Percentiles rank a stretch among this genome's conserved stretches.
Evolutionary conservation across 30 jellyfish, hydroid and myxozoan species (phyloP).

Genomic region (Aurelia sp.): DNA sequence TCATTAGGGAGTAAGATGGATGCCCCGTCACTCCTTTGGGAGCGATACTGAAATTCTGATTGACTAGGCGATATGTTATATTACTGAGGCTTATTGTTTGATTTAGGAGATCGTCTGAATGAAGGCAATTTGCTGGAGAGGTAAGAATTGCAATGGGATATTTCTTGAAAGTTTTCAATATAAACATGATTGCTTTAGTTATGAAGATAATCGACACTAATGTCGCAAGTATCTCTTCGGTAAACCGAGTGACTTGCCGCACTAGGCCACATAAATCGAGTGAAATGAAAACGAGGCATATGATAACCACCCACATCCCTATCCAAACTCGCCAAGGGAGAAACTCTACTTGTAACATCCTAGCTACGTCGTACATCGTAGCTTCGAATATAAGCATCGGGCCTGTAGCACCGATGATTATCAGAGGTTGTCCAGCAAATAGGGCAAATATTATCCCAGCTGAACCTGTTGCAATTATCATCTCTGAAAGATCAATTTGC

Average conservation of each 20-base stretch:
- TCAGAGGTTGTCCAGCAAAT: conserved; percentile 91
- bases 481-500: conserved; percentile 80
- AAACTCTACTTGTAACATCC: conserved; percentile 70
- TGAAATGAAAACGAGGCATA: conserved; percentile 68
- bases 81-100: background rate
- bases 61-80: conserved; percentile 12
- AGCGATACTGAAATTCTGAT: background rate
- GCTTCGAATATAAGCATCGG: conserved; percentile 87
- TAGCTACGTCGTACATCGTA: conserved; percentile 65
- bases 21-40: background rate
- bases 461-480: conserved; percentile 77
- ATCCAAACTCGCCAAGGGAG: conserved; percentile 93
- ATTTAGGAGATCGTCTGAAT: background rate
- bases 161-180: conserved; percentile 24
- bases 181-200: conserved; percentile 58
- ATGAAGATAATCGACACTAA: conserved; percentile 88
- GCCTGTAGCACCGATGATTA: conserved; percentile 91
- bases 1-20: conserved; percentile 44
- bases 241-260: conserved; percentile 80
- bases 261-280: conserved; percentile 82
- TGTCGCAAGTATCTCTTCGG: conserved; percentile 87
- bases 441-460: conserved; percentile 79
- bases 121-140: background rate
- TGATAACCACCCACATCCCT: conserved; percentile 87
- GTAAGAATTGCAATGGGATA: conserved; percentile 31